Evolutionary conservation across 2,888 invertebrate genomes (phyloP).

Genomic region (Clostera curtula): DNA sequence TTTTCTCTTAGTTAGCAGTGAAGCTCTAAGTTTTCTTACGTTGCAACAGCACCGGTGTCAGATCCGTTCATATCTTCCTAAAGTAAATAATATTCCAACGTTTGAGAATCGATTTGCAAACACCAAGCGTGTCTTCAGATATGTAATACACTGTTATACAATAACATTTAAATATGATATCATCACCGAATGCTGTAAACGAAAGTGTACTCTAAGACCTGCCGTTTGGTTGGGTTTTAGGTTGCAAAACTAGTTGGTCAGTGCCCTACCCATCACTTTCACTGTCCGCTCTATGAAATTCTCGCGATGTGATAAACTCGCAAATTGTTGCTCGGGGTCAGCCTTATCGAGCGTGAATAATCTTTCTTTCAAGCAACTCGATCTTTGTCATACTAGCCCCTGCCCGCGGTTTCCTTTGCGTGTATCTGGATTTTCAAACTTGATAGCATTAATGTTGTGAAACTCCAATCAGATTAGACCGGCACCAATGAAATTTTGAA

Average conservation of each 20-base stretch:
- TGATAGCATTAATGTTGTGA: no score
- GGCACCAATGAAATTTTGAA: no score
- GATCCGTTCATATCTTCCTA: no score
- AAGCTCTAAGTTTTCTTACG: no score
- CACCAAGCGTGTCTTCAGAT: constrained; percentile 1
- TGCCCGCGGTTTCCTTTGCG: no score
- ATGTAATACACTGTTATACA: constrained; percentile 19
- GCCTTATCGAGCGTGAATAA: constrained; percentile 5
- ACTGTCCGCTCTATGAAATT: constrained; percentile 12
- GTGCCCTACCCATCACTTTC: constrained; percentile 20
- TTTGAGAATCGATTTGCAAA: neutral
- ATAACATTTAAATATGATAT: constrained; percentile 23
- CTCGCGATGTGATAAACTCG: constrained; percentile 16
- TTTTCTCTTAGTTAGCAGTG: no score
- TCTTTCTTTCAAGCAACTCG: no score
- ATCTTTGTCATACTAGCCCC: no score
- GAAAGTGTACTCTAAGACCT: constrained; percentile 5
- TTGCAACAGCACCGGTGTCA: no score
- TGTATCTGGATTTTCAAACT: no score
- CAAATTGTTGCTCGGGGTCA: constrained; percentile 19
- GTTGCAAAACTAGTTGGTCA: constrained; percentile 3
- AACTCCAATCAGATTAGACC: no score
- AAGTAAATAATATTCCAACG: neutral
- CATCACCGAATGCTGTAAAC: constrained; percentile 1
- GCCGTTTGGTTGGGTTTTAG: constrained; percentile 5